Base-by-base conservation (phyloP, 2,888 invertebrate genomes). In the Aporophyla nigra region DNA sequence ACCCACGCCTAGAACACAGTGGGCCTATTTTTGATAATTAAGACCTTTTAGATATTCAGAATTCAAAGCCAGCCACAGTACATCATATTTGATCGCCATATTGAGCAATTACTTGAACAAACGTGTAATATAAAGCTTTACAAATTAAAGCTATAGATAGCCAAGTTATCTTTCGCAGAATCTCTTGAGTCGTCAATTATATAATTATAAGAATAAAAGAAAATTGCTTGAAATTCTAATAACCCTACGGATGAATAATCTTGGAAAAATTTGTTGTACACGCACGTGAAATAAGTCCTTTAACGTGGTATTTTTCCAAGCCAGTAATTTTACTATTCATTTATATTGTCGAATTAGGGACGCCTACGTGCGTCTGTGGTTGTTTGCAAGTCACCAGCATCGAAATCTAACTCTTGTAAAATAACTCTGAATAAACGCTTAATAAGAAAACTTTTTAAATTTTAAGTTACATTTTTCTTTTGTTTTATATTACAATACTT, bases 211-310 rank as follows among this genome's bases (percentile, higher is more conserved):
- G 2, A 46, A 19, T 19, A 51, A 21, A 56, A 33, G 5, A 24
- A 76, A 40, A 75, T 0, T 16, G 14, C 19, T n/a, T 76, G n/a
- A 49, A 61, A 61, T 67, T 62, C 16, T 27, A n/a, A 62, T 24
- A 54, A 61, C 19, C 27, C 2, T 27, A 61, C 14, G 19, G 27
- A 61, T 14, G 5, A 53, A 75, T 62, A 59, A 51, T 33, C 24
- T 68, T 53, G 1, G 12, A 68, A 61, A 46, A 46, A 53, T 66
- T 46, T 56, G 4, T 51, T 51, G 46, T 59, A 43, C 40, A 43
- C 51, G 40, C 33, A 49, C 10, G 53, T 68, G 53, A 81, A 69
- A 61, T 58, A 66, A 67, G 27, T 21, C 21, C 6, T 40, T 58
- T 51, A 56, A 63, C 19, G 76, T 14, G 12, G 0, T 59, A 33